Conservation (phyloP, 64 coral and sea anemone species). For the Pachyseris speciosa region DNA sequence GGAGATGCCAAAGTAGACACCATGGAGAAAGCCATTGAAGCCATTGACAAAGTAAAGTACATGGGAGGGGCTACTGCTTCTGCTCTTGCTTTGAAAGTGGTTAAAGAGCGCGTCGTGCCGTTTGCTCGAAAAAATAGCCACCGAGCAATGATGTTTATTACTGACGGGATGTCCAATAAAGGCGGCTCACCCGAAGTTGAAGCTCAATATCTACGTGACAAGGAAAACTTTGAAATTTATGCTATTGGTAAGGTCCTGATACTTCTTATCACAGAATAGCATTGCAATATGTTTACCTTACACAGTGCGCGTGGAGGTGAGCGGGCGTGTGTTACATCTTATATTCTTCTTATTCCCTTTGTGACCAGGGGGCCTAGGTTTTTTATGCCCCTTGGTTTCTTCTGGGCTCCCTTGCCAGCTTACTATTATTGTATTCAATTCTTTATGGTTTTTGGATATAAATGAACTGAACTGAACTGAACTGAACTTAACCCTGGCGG, state of each 20-base stretch:
- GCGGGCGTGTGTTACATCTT: too few species aligned
- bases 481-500: too few species aligned
- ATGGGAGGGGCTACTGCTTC: conserved; percentile 84
- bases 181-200: conserved; percentile 68
- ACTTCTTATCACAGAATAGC: not conserved
- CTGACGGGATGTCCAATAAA: conserved; percentile 89
- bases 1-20: conserved; percentile 29
- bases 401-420: too few species aligned
- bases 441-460: too few species aligned
- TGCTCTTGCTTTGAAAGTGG: conserved; percentile 64
- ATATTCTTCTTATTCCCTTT: too few species aligned
- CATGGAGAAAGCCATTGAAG: conserved; percentile 21
- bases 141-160: conserved; percentile 82
- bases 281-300: too few species aligned
- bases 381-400: too few species aligned
- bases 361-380: too few species aligned
- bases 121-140: conserved; percentile 35
- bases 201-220: conserved; percentile 38
- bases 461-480: too few species aligned
- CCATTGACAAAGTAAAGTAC: conserved; percentile 66
- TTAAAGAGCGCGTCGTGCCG: conserved; percentile 47
- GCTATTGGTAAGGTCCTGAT: conserved; percentile 50
- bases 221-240: conserved; percentile 79
- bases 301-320: too few species aligned
- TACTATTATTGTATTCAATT: too few species aligned